Conservation (phyloP, 2,888 invertebrate species). For the Diadegma fenestrale region DNA sequence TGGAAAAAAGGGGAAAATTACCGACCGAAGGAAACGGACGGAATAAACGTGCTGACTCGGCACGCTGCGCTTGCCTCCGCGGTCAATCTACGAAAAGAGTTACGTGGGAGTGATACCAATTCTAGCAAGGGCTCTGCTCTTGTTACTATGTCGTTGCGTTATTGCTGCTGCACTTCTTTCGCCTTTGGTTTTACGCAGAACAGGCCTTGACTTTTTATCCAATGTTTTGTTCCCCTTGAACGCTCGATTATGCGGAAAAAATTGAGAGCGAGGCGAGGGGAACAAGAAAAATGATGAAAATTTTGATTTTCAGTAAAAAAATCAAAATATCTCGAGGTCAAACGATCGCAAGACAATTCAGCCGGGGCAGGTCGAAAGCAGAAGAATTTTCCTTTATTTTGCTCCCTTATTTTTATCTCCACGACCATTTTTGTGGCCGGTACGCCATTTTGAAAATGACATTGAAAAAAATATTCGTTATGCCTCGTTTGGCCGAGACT, state of each 20-base stretch:
- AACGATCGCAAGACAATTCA: neutral
- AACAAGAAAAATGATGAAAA: constrained; percentile 22
- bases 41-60: constrained; percentile 5
- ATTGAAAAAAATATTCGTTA: too few relatives aligned
- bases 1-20: constrained; percentile 16
- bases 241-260: constrained; percentile 7
- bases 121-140: constrained; percentile 44
- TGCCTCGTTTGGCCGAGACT: too few relatives aligned
- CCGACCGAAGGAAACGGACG: constrained; percentile 9
- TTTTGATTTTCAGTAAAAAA: constrained; percentile 5
- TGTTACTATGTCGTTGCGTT: constrained; percentile 50
- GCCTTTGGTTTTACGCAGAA: constrained; percentile 49
- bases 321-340: neutral
- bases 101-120: constrained; percentile 67
- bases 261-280: neutral
- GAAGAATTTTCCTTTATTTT: too few relatives aligned
- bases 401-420: too few relatives aligned
- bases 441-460: too few relatives aligned
- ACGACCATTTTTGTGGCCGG: too few relatives aligned
- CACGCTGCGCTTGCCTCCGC: constrained; percentile 34
- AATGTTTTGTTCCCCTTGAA: constrained; percentile 34
- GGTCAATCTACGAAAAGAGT: constrained; percentile 63
- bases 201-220: constrained; percentile 69
- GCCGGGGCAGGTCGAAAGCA: too few relatives aligned
- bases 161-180: constrained; percentile 65